phyloP scores from a whole-genome alignment of 2,113 vertebrate species.

The Oncorhynchus mykiss region DNA sequence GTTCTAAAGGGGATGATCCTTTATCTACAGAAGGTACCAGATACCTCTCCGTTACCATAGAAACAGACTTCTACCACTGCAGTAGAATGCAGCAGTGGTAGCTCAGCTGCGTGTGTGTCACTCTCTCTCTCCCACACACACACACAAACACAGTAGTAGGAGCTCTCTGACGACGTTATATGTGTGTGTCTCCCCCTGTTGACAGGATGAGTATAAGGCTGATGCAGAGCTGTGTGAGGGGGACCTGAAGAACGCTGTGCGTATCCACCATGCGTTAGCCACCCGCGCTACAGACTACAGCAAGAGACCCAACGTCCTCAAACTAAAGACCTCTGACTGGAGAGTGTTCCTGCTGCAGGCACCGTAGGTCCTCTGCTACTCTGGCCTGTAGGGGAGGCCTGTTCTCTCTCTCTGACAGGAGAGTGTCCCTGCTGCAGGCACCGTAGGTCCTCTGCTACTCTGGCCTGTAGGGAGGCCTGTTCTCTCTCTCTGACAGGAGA shows the following conservation, averaged over 20 bases:
- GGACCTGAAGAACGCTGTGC: slow-evolving; percentile 93
- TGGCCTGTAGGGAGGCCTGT: too few relatives aligned
- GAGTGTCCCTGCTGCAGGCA: too few relatives aligned
- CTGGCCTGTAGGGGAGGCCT: not conserved
- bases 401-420: too few relatives aligned
- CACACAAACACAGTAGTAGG: not conserved
- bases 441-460: too few relatives aligned
- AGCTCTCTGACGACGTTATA: not conserved
- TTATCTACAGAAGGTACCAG: slow-evolving; percentile 93
- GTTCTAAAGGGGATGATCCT: slow-evolving; percentile 95
- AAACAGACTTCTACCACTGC: slow-evolving; percentile 57
- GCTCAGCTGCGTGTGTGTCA: slow-evolving; percentile 19
- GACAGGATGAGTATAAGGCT: slow-evolving; percentile 93
- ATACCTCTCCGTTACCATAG: slow-evolving; percentile 59
- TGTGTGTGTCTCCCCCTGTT: slow-evolving; percentile 65
- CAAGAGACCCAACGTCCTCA: slow-evolving; percentile 92
- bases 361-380: slow-evolving; percentile 76
- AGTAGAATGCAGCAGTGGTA: slow-evolving; percentile 38
- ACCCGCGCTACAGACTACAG: slow-evolving; percentile 93
- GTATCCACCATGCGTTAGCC: slow-evolving; percentile 92
- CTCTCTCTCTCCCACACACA: not conserved
- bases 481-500: too few relatives aligned
- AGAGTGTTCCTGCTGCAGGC: slow-evolving; percentile 96
- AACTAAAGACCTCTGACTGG: slow-evolving; percentile 97
- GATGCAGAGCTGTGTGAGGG: slow-evolving; percentile 94